Percentiles rank a stretch among this genome's conserved stretches.
phyloP scores from a whole-genome alignment of 2,113 vertebrate genomes.

The Mobula birostris region DNA sequence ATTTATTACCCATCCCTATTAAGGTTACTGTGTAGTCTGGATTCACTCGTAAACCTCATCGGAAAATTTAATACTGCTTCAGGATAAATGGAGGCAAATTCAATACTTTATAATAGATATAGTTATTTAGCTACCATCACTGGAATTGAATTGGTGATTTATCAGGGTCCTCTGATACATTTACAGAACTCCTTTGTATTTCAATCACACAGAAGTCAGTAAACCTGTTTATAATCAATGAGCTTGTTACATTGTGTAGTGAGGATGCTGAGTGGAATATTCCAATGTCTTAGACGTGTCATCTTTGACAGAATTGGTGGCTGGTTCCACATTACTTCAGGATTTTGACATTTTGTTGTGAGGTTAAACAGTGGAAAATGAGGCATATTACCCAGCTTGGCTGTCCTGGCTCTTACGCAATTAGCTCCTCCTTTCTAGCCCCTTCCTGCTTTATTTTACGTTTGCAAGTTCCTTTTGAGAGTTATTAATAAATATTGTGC shows the following conservation, averaged over 20 bases:
- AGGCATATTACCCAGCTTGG: background rate
- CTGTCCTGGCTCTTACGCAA: background rate
- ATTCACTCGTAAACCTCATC: too few species aligned
- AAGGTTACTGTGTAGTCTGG: too few species aligned
- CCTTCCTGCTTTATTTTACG: background rate
- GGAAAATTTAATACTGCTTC: background rate
- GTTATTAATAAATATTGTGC: background rate
- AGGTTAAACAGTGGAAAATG: background rate
- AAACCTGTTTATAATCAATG: background rate
- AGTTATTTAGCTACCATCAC: background rate
- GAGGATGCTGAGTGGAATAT: background rate
- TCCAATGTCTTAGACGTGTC: background rate
- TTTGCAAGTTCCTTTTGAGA: background rate
- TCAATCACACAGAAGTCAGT: background rate
- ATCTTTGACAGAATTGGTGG: background rate
- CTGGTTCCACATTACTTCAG: background rate
- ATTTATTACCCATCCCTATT: too few species aligned
- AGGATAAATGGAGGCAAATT: background rate
- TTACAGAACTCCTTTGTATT: background rate
- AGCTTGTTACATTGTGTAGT: background rate
- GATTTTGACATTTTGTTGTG: background rate
- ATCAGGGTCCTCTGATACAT: background rate
- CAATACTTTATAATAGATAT: background rate
- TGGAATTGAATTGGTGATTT: background rate
- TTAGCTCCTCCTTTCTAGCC: background rate